Base-by-base conservation (phyloP, 2,113 vertebrate genomes). In the Cottus gobio region DNA sequence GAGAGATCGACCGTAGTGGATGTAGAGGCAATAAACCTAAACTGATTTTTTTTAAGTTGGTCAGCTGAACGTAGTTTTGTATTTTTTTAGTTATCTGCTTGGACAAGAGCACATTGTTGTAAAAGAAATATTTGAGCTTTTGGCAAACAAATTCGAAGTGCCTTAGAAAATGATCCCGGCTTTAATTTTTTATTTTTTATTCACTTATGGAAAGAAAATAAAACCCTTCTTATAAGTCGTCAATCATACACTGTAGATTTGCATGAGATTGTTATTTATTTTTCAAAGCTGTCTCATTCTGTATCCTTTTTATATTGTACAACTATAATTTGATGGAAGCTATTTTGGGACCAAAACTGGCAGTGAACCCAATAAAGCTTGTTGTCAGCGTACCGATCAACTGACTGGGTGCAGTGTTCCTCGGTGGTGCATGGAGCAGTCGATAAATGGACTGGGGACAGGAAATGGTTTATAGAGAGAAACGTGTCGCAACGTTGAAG, bases 321-420 rank as follows among this genome's bases (percentile, higher is more conserved):
- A 65, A 67, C 6, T 74, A 50, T 60, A 46, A 76, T 61, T 65
- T 75, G 2, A 30, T 56, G 7, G 11, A 66, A 76, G 34, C 4
- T 34, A 13, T 57, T 86, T 61, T 68, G 15, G 3, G 30, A 61
- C 15, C 20, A 9, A 28, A 34, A 54, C 39, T 30, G 13, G 4
- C 39, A 12, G 4, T 26, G 30, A 70, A 66, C 39, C 63, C 3
- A 84, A 77, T 77, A 85, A 86, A 88, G 8, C 4, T 63, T 44
- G 6, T 73, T 66, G 39, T 71, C 16, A 56, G 9, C 30, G 0
- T 28, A 13, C 12, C 31, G 39, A 81, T 71, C 1, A 82, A 37
- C 20, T 65, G 36, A 26, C 44, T 61, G 10, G 11, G 24, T 73
- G 67, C 34, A 20, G 18, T 68, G 0, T 78, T 12, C n/a, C 39